These are phyloP conservation scores for Tineola bisselliella DNA, from an alignment of 2,888 invertebrate species.

Conservation along the genomic window DNA sequence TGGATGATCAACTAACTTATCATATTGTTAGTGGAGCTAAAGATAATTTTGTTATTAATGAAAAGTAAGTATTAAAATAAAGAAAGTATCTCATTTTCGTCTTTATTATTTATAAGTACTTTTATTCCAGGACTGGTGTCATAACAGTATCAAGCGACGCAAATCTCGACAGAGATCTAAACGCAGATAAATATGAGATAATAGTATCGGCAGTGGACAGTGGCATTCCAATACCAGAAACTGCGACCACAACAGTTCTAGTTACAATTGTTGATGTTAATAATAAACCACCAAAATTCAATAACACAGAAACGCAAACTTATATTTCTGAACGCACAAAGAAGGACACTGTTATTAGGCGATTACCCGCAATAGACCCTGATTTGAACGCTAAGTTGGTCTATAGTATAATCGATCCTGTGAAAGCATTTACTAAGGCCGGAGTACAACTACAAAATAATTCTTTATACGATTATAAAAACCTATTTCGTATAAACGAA, in stretches of 20 bases:
- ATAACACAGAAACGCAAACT: conserved; percentile 70
- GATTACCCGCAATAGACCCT: conserved; percentile 74
- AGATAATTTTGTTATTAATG: conserved; percentile 80
- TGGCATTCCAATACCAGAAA: conserved; percentile 78
- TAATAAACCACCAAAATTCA: conserved; percentile 83
- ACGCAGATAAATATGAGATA: conserved; percentile 74
- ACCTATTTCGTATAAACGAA: conserved; percentile 75
- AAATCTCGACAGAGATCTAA: conserved; percentile 74
- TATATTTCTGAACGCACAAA: conserved; percentile 77
- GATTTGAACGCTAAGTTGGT: conserved; percentile 74
- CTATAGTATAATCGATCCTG: conserved; percentile 74
- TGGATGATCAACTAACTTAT: conserved; percentile 74
- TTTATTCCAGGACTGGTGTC: conserved; percentile 67
- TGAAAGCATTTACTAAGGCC: conserved; percentile 77
- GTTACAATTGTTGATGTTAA: conserved; percentile 80
- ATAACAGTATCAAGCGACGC: conserved; percentile 79
- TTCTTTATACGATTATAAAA: conserved; percentile 71
- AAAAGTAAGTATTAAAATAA: conserved; percentile 58
- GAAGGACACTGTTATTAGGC: conserved; percentile 70
- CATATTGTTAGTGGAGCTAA: conserved; percentile 77
- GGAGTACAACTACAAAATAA: conserved; percentile 74
- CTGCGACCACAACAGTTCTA: conserved; percentile 79
- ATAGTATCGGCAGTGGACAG: conserved; percentile 80
- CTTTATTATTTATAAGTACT: conserved; percentile 12
- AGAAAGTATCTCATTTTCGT: background rate